Base-by-base conservation (phyloP, 2,888 invertebrate species). In the Aricia artaxerxes region DNA sequence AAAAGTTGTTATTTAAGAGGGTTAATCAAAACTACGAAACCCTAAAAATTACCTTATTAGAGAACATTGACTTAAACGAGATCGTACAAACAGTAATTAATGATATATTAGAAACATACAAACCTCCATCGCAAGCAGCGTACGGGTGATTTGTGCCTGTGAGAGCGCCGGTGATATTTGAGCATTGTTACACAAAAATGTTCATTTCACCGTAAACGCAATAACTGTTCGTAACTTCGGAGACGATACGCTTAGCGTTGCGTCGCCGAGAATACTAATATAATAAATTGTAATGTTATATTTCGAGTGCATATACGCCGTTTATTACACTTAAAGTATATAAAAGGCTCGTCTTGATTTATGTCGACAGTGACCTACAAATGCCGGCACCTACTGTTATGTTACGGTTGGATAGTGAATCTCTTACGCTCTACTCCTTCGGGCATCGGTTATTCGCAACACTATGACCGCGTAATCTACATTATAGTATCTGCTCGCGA, bases 121-220 rank as follows among this genome's bases (percentile, higher is more conserved):
- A 88, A 95, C 94, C 94, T 94, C 94, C 94, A 95, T 92, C 91
- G 87, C 84, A 94, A 89, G 84, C 94, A 94, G 85, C 91, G 92
- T 82, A 95, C 94, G 24, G 94, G 94, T 73, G 94, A 93, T 84
- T 95, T 94, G 87, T 94, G 92, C 84, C 93, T 93, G 86, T 94
- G 94, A 78, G 93, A 93, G 82, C 94, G 93, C 84, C 94, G 93
- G 89, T 94, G 94, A 93, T 93, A 94, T 89, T 93, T 94, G 91
- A 95, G 94, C 95, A 94, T 94, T 93, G 76, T 94, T 93, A 89
- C 85, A 86, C 83, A 86, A 94, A 94, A 94, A 93, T 92, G 92
- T 87, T 90, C 93, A 94, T 93, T 93, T 93, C 94, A 92, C 88
- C 92, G 87, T 83, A 83, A 80, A 83, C 82, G 81, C 83, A 83